Percentiles rank a stretch among this genome's conserved stretches.
phyloP scores from a whole-genome alignment of 1,140 invertebrate genomes.

The Helicoverpa zea region DNA sequence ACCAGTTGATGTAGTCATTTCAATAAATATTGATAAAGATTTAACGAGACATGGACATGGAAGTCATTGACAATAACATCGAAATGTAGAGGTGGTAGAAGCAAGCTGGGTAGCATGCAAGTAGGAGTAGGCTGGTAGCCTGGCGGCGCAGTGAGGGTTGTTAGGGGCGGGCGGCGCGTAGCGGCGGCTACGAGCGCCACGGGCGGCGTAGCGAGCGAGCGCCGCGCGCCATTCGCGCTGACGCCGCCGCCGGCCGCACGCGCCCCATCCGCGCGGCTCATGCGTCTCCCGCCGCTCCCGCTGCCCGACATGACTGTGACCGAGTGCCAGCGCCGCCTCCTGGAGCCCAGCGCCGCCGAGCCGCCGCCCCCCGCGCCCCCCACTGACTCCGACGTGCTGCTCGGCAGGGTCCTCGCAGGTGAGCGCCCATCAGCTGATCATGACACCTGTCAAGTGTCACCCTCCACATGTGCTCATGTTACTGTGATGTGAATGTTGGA shows the following conservation, averaged over 20 bases:
- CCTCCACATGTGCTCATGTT: conserved; percentile 27
- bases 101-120: no score
- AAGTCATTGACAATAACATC: neutral
- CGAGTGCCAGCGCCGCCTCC: conserved; percentile 72
- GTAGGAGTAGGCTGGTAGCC: no score
- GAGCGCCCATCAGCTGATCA: conserved; percentile 64
- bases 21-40: neutral
- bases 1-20: neutral
- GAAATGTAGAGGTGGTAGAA: no score
- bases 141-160: conserved; percentile 44
- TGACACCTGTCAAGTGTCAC: conserved; percentile 49
- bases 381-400: conserved; percentile 86
- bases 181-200: conserved; percentile 69
- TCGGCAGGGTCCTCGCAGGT: conserved; percentile 88
- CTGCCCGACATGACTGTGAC: conserved; percentile 78
- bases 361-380: conserved; percentile 61
- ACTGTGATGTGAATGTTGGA: conserved; percentile 35
- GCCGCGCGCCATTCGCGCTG: conserved; percentile 80
- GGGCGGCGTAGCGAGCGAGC: conserved; percentile 66
- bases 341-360: conserved; percentile 58
- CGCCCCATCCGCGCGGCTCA: conserved; percentile 74
- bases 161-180: conserved; percentile 79
- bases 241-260: conserved; percentile 81
- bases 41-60: conserved; percentile 1
- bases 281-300: conserved; percentile 71